Evolutionary conservation across 1,140 invertebrate genomes (phyloP).

Genomic region (Prorops nasuta): DNA sequence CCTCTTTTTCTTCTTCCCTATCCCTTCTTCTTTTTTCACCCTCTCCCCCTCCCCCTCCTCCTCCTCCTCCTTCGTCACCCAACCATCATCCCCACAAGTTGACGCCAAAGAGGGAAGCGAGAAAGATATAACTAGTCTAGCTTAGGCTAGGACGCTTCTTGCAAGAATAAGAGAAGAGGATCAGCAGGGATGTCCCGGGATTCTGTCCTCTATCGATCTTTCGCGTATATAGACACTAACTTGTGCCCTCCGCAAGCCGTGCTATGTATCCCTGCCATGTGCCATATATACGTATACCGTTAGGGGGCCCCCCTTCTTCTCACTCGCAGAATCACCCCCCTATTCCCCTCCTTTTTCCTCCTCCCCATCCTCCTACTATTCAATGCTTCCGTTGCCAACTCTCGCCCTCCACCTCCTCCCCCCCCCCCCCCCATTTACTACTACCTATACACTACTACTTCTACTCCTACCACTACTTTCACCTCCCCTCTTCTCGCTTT

Average conservation of each 20-base stretch:
- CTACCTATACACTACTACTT: too few species aligned
- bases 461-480: too few species aligned
- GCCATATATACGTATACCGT: slow-evolving; percentile 26
- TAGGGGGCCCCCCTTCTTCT: slow-evolving; percentile 23
- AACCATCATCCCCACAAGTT: background rate
- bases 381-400: background rate
- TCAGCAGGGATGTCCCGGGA: slow-evolving; percentile 56
- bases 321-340: slow-evolving; percentile 8
- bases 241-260: slow-evolving; percentile 50
- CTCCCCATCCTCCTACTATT: too few species aligned
- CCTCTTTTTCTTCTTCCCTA: too few species aligned
- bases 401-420: background rate
- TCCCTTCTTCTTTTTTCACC: slow-evolving; percentile 8
- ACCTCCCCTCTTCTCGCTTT: too few species aligned
- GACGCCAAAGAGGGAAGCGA: too few species aligned
- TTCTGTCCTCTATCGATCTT: slow-evolving; percentile 57
- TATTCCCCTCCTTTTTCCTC: background rate
- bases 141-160: slow-evolving; percentile 51
- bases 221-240: slow-evolving; percentile 52
- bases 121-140: too few species aligned
- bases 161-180: slow-evolving; percentile 57
- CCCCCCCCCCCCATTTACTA: background rate
- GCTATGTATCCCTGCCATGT: slow-evolving; percentile 43
- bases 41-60: background rate
- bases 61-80: background rate